Evolutionary conservation across 2,113 vertebrate species (phyloP).

Genomic region (Pyxicephalus adspersus): DNA sequence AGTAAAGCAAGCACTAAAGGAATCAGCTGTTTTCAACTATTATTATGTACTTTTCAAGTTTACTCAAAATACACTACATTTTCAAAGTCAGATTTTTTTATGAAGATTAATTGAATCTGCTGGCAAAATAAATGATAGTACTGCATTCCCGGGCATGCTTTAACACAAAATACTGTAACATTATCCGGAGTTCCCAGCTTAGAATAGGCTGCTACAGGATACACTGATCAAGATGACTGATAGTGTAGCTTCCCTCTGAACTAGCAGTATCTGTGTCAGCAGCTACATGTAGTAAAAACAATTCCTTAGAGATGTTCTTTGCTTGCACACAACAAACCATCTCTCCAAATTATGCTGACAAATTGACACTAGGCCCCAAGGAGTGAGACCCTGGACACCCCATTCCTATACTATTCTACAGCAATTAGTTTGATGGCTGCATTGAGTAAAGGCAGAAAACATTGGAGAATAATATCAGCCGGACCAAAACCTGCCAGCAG

Average conservation of each 20-base stretch:
- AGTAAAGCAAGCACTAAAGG: too few species aligned
- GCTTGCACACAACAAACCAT: neutral
- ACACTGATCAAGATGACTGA: neutral
- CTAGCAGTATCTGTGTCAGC: constrained; percentile 1
- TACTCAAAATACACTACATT: too few species aligned
- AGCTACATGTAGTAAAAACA: neutral
- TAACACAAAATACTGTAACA: too few species aligned
- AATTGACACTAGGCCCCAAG: constrained; percentile 11
- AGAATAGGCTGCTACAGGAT: neutral
- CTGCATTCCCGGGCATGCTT: too few species aligned
- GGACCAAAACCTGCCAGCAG: constrained; percentile 6
- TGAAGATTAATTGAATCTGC: too few species aligned
- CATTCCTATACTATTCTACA: neutral
- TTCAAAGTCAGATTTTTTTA: too few species aligned
- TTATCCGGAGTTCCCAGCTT: too few species aligned
- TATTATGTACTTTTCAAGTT: too few species aligned
- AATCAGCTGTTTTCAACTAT: too few species aligned
- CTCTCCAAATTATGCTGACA: constrained; percentile 26
- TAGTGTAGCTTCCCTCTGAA: neutral
- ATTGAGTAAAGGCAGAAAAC: constrained; percentile 7
- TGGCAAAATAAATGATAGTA: too few species aligned
- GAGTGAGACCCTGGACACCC: neutral
- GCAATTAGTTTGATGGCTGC: constrained; percentile 28
- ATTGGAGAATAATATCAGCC: neutral
- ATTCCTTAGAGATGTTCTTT: neutral